Percentiles rank a stretch among this genome's conserved stretches.
Evolutionary conservation across 2,113 vertebrate genomes (phyloP).

Genomic region (Poeciliopsis prolifica): DNA sequence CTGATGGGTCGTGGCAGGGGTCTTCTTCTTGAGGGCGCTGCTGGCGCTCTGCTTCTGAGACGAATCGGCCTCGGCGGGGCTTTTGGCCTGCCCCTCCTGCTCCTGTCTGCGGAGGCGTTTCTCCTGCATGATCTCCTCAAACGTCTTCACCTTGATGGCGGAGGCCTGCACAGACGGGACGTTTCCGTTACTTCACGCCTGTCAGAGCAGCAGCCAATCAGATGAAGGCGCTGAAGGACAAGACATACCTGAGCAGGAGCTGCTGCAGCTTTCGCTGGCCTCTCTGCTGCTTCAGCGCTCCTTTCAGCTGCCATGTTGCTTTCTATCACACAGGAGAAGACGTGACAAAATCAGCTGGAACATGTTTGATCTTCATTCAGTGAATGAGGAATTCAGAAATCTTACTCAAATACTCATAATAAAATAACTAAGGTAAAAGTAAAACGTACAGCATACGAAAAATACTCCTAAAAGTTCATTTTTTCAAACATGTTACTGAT

Average conservation of each 20-base stretch:
- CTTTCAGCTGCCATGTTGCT: conserved; percentile 34
- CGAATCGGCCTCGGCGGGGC: conserved; percentile 6
- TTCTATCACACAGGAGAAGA: neutral
- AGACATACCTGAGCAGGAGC: conserved; percentile 52
- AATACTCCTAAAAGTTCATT: too few species aligned
- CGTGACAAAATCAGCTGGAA: neutral
- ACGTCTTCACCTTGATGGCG: conserved; percentile 84
- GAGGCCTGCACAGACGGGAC: conserved; percentile 35
- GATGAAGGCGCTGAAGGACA: neutral
- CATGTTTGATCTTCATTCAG: too few species aligned
- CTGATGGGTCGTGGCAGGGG: conserved; percentile 9
- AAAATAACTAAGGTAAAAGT: too few species aligned
- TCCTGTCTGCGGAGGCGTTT: conserved; percentile 82
- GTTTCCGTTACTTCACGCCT: neutral
- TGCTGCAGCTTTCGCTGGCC: conserved; percentile 1
- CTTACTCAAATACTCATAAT: too few species aligned
- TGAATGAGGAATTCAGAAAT: too few species aligned
- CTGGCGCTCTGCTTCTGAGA: conserved; percentile 2
- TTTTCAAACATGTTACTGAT: too few species aligned
- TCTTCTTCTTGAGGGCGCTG: conserved; percentile 30
- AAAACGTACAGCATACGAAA: too few species aligned
- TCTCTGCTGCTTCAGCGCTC: conserved; percentile 32
- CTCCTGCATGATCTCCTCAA: conserved; percentile 87
- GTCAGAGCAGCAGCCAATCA: neutral
- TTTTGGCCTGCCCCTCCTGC: conserved; percentile 65